Evolutionary conservation across 2,797 vertebrate genomes (phyloP).

Genomic region (Apogon hyalosoma): DNA sequence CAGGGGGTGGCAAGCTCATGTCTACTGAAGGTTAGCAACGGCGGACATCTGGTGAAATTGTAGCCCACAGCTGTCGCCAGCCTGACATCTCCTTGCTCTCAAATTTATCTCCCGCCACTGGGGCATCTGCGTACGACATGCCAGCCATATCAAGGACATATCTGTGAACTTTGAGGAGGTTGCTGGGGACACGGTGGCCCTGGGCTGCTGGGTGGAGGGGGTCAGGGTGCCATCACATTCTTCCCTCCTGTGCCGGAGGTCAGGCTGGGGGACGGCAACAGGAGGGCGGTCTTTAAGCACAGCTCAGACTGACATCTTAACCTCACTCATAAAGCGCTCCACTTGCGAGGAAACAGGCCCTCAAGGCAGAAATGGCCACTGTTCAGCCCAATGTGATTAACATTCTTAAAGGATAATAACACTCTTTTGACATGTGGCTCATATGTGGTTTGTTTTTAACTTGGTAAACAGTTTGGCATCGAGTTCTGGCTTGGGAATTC

Average conservation of each 20-base stretch:
- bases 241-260: conserved; percentile 73
- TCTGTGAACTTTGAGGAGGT: conserved; percentile 84
- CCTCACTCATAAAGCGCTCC: conserved; percentile 78
- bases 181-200: conserved; percentile 79
- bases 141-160: conserved; percentile 86
- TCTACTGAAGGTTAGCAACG: conserved; percentile 82
- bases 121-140: conserved; percentile 89
- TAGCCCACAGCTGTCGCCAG: conserved; percentile 91
- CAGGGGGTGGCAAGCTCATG: conserved; percentile 70
- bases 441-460: conserved; percentile 61
- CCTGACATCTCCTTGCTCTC: conserved; percentile 89
- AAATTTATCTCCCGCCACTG: conserved; percentile 88
- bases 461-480: conserved; percentile 3
- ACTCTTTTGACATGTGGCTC: conserved; percentile 68
- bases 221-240: conserved; percentile 69
- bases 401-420: conserved; percentile 74
- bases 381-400: conserved; percentile 65
- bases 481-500: conserved; percentile 25
- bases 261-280: conserved; percentile 72
- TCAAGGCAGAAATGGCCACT: conserved; percentile 58
- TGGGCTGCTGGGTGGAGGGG: conserved; percentile 70
- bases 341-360: conserved; percentile 70
- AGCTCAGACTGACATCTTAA: conserved; percentile 80
- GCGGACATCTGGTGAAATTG: conserved; percentile 93
- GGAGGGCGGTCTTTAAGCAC: conserved; percentile 66